These are phyloP conservation scores for Gallinago media DNA, from an alignment of 2,113 vertebrate species.

Conservation along the genomic window DNA sequence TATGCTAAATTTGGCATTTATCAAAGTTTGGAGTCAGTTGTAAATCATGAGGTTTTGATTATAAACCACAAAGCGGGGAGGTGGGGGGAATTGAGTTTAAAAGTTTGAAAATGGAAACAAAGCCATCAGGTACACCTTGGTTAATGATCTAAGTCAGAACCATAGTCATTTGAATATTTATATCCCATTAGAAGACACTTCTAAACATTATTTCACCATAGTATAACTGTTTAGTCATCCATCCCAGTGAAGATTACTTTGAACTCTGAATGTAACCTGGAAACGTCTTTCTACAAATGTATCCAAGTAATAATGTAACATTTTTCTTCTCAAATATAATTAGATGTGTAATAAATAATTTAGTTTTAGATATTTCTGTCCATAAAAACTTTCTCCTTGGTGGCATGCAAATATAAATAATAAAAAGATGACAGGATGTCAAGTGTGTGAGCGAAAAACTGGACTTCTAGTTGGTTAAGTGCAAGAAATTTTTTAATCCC, in stretches of 20 bases:
- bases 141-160: neutral
- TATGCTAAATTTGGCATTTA: neutral
- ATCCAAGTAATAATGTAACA: neutral
- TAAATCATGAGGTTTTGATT: neutral
- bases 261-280: neutral
- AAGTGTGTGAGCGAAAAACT: neutral
- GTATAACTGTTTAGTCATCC: neutral
- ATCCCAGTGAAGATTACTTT: neutral
- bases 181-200: neutral
- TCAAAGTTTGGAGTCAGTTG: neutral
- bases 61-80: neutral
- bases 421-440: neutral
- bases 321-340: neutral
- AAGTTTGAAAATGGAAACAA: neutral
- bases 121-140: neutral
- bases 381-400: neutral
- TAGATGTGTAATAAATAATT: neutral
- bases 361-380: neutral
- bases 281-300: neutral
- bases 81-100: neutral
- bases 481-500: neutral
- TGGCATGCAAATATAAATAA: neutral
- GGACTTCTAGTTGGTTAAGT: neutral
- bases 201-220: neutral
- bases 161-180: neutral